phyloP scores from a whole-genome alignment of 2,797 vertebrate species.

The Ammospiza maritima region DNA sequence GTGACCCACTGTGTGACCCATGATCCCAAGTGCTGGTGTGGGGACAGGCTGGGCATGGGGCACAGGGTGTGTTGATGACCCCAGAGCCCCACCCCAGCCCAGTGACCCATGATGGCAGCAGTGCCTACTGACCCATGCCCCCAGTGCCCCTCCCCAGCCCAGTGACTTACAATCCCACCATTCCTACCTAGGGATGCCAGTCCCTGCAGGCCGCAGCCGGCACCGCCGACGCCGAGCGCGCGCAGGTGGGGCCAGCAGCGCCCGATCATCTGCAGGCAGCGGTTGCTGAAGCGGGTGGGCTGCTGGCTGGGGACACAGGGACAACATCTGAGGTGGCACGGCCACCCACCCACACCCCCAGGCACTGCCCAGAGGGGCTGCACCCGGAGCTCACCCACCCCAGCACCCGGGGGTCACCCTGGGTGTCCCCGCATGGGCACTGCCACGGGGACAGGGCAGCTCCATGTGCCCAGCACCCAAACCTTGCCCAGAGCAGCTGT shows the following conservation, averaged over 20 bases:
- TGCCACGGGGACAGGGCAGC: background rate
- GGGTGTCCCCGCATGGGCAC: background rate
- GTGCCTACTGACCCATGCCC: no score
- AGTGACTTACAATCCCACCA: no score
- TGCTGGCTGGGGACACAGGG: constrained; percentile 86
- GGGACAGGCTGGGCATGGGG: no score
- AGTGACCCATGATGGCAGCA: no score
- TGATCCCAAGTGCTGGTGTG: no score
- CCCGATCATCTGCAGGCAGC: constrained; percentile 98
- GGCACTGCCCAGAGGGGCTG: rapidly evolving
- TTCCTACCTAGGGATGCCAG: background rate
- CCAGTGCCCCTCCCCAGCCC: no score
- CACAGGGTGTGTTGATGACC: no score
- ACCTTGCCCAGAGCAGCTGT: rapidly evolving
- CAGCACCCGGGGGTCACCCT: rapidly evolving
- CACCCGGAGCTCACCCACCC: background rate
- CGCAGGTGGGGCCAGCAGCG: constrained; percentile 95
- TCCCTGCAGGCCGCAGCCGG: constrained; percentile 91
- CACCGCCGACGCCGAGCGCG: constrained; percentile 89
- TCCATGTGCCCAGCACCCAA: background rate
- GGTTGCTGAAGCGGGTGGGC: constrained; percentile 95
- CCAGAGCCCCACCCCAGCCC: no score
- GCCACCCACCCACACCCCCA: rapidly evolving
- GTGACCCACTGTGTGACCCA: no score
- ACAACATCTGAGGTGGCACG: background rate